Evolutionary conservation across 1,140 invertebrate genomes (phyloP).

Genomic region (Phortica variegata): DNA sequence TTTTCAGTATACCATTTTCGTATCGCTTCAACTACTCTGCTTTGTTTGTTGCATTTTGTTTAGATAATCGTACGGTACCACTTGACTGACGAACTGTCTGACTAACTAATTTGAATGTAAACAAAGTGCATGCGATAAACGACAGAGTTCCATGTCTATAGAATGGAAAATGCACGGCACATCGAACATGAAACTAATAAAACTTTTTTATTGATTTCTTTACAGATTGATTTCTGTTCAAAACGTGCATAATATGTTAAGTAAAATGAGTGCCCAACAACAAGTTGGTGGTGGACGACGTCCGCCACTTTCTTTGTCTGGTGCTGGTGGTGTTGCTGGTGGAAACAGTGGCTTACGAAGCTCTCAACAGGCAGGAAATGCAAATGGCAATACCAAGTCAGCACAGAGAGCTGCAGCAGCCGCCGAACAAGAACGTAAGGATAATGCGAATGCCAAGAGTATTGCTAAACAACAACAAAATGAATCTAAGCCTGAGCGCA

Average conservation of each 20-base stretch:
- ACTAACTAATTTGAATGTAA: no score
- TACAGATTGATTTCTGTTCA: conserved; percentile 21
- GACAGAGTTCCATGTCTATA: no score
- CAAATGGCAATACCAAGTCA: conserved; percentile 18
- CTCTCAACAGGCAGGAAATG: conserved; percentile 26
- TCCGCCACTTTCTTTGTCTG: conserved; percentile 30
- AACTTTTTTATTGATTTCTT: conserved; percentile 1
- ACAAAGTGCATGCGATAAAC: no score
- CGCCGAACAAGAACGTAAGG: conserved; percentile 19
- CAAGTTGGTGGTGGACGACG: conserved; percentile 29
- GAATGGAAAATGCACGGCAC: no score
- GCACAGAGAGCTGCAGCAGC: neutral
- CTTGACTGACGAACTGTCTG: no score
- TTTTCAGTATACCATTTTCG: no score
- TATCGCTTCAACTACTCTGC: no score
- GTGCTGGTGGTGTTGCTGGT: conserved; percentile 3
- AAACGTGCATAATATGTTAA: conserved; percentile 30
- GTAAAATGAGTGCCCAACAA: conserved; percentile 40
- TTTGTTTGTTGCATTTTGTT: no score
- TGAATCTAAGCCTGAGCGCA: neutral
- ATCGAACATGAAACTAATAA: neutral
- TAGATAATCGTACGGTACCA: no score
- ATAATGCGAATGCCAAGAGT: conserved; percentile 1
- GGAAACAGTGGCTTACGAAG: conserved; percentile 5
- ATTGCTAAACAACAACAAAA: conserved; percentile 5